Evolutionary conservation across 2,888 invertebrate genomes (phyloP), one percentile per base, ranked within the genome.

Genomic region (Iselma pallidipennis): DNA sequence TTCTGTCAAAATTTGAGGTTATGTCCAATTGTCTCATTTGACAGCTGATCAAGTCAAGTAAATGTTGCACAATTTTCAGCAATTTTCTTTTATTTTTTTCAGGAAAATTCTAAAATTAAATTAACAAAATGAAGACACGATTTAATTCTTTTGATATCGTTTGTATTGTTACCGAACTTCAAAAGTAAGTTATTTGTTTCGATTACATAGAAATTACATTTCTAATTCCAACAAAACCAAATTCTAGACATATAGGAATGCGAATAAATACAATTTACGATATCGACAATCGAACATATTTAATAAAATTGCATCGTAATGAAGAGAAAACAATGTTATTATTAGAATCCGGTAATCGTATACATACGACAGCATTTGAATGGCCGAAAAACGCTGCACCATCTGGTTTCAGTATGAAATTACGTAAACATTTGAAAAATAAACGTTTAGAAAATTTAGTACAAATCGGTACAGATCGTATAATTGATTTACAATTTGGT

Each of bases 301-400:
- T 99, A 48, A 92, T 99, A 68, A 89, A 91, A 52, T 83, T 95
- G 33, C 93, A 91, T 79, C 88, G 92, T 65, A 90, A 90, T 0
- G 96, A 96, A 77, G 89, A 92, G 74, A 99, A 99, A 83, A 86
- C 86, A 55, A 88, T 97, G 9, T 83, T 99, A 28, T 82, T 99
- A 6, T 81, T 99, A 29, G 99, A 99, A 83, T 98, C 98, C 0
- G 99, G 97, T 0, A 92, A 89, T 71, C 85, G 98, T 61, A 90
- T 99, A 63, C 99, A 99, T 78, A 91, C 91, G 4, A 99, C 99
- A 10, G 91, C 88, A 37, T 99, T 95, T 83, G 98, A 98, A 78
- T 99, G 99, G 98, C 98, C 98, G 0, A 99, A 99, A 83, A 96
- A 96, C 86, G 87, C 90, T 42, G 93, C 92, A 5, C 98, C 95